Evolutionary conservation across 1,140 invertebrate species (phyloP), one percentile per base, ranked within the genome.

Genomic region (Drosophila albomicans): DNA sequence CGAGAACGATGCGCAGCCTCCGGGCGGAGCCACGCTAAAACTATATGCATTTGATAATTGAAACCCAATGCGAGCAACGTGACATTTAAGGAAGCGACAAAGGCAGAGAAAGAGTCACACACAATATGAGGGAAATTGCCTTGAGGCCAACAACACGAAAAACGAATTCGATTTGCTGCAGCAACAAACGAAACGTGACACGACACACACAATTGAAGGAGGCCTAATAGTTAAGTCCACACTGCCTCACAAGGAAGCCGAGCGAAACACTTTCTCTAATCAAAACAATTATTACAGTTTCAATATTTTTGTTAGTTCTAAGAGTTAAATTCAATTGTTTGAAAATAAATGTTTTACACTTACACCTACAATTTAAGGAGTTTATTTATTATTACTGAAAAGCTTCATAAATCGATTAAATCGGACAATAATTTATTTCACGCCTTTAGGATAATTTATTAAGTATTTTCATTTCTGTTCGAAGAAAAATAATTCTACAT

Each of bases 41-140:
- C 35, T 58, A 61, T 66, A 59, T 28, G 38, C 66, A 71, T 52
- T 75, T 59, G 67, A 38, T 71, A 59, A 75, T 70, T 75, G 59
- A 75, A 75, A 70, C 43, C 25, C 48, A 57, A 59, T 28, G 35
- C 16, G 6, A n/a, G 11, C 41, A 13, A 63, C 20, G 56, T 46
- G 51, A 2, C 30, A 58, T 10, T 52, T 32, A 11, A 58, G 28
- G 45, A 45, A 38, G 8, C 20, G 3, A 25, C 20, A 4, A 15
- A 46, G n/a, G 1, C 45, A 15, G 1, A 25, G 20, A 25, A 4
- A 25, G 20, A 25, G 20, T 25, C 20, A 4, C 11, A 28, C 20
- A 16, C 6, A 64, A 13, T 45, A 6, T 8, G 30, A 63, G 25
- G 32, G 25, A 58, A 70, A 56, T 58, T 58, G 32, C 66, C 72